phyloP scores from a whole-genome alignment of 2,888 invertebrate species.

The Melanchra persicariae region DNA sequence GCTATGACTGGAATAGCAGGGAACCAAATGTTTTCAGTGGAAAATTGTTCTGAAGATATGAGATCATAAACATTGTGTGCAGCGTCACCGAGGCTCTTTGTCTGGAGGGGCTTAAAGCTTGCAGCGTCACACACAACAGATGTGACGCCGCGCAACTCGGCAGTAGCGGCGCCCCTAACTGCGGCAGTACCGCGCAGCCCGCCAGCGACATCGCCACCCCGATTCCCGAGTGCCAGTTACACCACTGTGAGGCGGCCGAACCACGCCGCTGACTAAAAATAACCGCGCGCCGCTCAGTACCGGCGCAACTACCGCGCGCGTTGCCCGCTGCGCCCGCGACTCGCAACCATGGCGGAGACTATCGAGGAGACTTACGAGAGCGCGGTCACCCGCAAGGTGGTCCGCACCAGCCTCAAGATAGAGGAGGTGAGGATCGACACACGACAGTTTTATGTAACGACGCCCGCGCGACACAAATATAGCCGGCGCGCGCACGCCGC shows the following conservation, averaged over 20 bases:
- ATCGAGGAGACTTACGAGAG: conserved; percentile 93
- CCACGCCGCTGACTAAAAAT: conserved; percentile 88
- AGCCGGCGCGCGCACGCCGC: conserved; percentile 77
- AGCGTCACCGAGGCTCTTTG: conserved; percentile 58
- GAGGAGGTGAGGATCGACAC: conserved; percentile 92
- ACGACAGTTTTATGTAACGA: conserved; percentile 85
- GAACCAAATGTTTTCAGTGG: conserved; percentile 17
- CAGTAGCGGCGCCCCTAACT: conserved; percentile 59
- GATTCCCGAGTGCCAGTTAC: conserved; percentile 74
- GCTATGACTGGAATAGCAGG: conserved; percentile 10
- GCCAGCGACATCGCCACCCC: conserved; percentile 71
- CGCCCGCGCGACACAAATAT: conserved; percentile 85
- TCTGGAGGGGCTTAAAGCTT: conserved; percentile 44
- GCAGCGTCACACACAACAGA: conserved; percentile 58
- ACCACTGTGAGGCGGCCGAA: conserved; percentile 72
- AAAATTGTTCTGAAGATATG: conserved; percentile 20
- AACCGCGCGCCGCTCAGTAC: conserved; percentile 87
- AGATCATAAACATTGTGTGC: conserved; percentile 29
- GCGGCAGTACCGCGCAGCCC: conserved; percentile 65
- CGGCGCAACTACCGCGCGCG: conserved; percentile 88
- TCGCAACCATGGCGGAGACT: conserved; percentile 92
- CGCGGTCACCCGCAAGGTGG: conserved; percentile 93
- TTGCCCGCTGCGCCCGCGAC: conserved; percentile 87
- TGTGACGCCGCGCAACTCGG: conserved; percentile 45
- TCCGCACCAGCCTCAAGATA: conserved; percentile 93